Conservation (phyloP, 2,113 vertebrate genomes). For the Donacobius atricapilla region DNA sequence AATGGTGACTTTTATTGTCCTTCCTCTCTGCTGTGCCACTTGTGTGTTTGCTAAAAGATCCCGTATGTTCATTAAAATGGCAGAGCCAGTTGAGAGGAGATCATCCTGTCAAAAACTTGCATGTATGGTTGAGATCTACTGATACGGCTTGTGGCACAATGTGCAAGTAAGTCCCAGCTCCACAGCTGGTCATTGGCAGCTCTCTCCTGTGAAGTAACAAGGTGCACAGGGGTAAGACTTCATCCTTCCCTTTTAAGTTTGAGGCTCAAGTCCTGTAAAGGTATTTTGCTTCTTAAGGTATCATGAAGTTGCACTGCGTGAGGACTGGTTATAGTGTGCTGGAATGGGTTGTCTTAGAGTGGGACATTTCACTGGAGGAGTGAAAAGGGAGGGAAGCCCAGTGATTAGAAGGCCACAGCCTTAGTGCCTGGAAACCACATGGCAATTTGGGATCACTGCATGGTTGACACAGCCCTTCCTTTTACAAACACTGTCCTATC, state of each 20-base stretch:
- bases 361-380: neutral
- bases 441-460: neutral
- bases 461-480: neutral
- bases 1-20: neutral
- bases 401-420: neutral
- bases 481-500: neutral
- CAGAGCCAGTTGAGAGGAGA: neutral
- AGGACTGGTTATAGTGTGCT: neutral
- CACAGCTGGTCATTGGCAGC: rapidly evolving
- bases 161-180: neutral
- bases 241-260: neutral
- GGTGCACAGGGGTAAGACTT: neutral
- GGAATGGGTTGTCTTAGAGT: neutral
- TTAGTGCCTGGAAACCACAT: neutral
- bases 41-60: neutral
- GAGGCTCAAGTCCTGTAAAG: neutral
- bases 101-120: neutral
- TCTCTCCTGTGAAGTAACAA: neutral
- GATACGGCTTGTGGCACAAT: rapidly evolving
- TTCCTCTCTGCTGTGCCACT: neutral
- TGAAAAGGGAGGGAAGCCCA: neutral
- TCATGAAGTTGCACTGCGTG: rapidly evolving
- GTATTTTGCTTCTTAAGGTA: neutral
- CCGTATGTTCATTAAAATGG: neutral
- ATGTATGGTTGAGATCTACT: rapidly evolving